Evolutionary conservation across 2,113 vertebrate species (phyloP).

Genomic region (Oryzias curvinotus): DNA sequence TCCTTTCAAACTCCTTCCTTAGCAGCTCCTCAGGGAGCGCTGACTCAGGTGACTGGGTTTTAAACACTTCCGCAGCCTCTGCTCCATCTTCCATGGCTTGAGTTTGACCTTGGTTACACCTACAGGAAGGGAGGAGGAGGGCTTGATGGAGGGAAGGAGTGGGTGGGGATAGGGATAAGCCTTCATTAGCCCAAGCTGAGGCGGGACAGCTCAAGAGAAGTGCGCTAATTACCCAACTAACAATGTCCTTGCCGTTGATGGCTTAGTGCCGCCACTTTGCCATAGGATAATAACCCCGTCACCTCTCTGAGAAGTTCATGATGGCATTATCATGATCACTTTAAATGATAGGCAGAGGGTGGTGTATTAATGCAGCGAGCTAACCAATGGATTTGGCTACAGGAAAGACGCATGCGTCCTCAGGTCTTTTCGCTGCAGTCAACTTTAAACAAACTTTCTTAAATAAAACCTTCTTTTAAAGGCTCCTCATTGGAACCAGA

Average conservation of each 20-base stretch:
- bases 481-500: constrained; percentile 25
- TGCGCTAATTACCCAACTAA: constrained; percentile 79
- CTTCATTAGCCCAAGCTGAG: constrained; percentile 73
- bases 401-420: constrained; percentile 10
- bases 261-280: constrained; percentile 70
- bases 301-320: constrained; percentile 69
- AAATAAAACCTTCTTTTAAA: constrained; percentile 39
- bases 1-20: constrained; percentile 54
- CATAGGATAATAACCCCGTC: constrained; percentile 70
- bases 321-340: constrained; percentile 69
- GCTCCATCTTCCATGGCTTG: constrained; percentile 50
- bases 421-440: constrained; percentile 31
- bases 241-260: constrained; percentile 75
- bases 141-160: constrained; percentile 46
- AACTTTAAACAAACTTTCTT: constrained; percentile 24
- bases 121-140: constrained; percentile 40
- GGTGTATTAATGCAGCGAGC: constrained; percentile 38
- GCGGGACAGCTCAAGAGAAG: constrained; percentile 74
- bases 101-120: constrained; percentile 78
- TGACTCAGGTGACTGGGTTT: constrained; percentile 83
- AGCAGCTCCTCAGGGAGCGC: constrained; percentile 73
- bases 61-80: constrained; percentile 60
- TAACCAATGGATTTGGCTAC: constrained; percentile 39
- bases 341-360: constrained; percentile 64
- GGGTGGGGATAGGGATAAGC: constrained; percentile 51